phyloP scores from a whole-genome alignment of 2,113 vertebrate genomes.

The Urocitellus parryii region DNA sequence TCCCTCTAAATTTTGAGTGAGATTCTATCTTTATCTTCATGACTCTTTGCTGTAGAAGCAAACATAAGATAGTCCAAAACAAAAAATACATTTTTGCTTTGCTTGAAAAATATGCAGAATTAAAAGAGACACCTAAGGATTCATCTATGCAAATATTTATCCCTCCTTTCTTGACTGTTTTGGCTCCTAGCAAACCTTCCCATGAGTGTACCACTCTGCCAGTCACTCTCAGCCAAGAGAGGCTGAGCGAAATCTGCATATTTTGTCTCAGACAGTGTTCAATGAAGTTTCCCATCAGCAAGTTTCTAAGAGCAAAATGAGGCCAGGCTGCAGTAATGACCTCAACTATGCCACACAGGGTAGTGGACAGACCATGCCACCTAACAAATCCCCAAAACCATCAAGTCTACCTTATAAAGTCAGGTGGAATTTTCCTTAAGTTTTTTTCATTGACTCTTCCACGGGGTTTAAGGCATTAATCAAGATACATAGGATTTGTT shows the following conservation, averaged over 20 bases:
- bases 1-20: not conserved
- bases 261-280: not conserved
- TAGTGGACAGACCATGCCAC: not conserved
- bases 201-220: not conserved
- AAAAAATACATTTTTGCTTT: not conserved
- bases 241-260: not conserved
- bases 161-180: not conserved
- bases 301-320: not conserved
- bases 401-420: not conserved
- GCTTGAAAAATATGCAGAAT: not conserved
- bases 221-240: not conserved
- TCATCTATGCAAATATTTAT: not conserved
- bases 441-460: slow-evolving; percentile 38
- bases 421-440: not conserved
- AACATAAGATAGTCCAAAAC: not conserved
- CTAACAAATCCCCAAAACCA: not conserved
- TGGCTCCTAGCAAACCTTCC: not conserved
- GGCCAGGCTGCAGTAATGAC: not conserved
- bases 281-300: not conserved
- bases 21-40: not conserved
- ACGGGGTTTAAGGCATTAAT: not conserved
- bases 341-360: not conserved
- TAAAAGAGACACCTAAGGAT: not conserved
- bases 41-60: not conserved
- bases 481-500: not conserved